Evolutionary conservation across 2,797 vertebrate genomes (phyloP), one percentile per base, ranked within the genome.

Genomic region (Sparidentex hasta): DNA sequence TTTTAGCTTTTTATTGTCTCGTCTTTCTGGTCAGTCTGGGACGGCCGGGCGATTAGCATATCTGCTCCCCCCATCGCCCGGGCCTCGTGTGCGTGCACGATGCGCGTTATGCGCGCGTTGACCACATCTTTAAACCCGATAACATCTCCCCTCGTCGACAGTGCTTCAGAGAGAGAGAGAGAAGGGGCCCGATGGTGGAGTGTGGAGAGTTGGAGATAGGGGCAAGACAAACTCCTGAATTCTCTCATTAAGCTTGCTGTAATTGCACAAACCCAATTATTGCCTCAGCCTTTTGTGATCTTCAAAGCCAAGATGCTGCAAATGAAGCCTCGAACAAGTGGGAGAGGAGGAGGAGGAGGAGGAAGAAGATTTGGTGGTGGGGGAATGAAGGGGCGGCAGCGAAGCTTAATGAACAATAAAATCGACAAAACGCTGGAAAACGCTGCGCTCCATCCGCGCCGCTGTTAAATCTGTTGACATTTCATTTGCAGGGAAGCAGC

Each of bases 211-310:
- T 71, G 73, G 65, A 91, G 92, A 91, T 88, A 85, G 86, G 85
- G 80, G 68, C 77, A 77, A 85, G 90, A 88, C 88, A 90, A 89
- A 91, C 91, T 92, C 92, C 84, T 85, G 90, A 86, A 92, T 92
- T 91, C 94, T 89, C 93, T 95, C 92, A 94, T 96, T 95, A 96
- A 92, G 92, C 88, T 76, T 21, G 91, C 93, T 80, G 93, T 96
- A 95, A 96, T 96, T 95, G 92, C 94, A 94, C 93, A 94, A 95
- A 95, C 93, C 92, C 92, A 95, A 95, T 95, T 95, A 96, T 94
- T 94, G 90, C 94, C 93, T 92, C 93, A 90, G 93, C 90, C 92
- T 93, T 94, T 94, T 94, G 94, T 95, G 94, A 94, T 94, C 92
- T 95, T 96, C 94, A 95, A 95, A 95, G 94, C 87, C 87, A 82